A percentile compares a stretch with the other conserved stretches of the same genome.
These are phyloP conservation scores for Trachurus trachurus DNA, from an alignment of 2,797 vertebrate genomes.

Conservation along the genomic window DNA sequence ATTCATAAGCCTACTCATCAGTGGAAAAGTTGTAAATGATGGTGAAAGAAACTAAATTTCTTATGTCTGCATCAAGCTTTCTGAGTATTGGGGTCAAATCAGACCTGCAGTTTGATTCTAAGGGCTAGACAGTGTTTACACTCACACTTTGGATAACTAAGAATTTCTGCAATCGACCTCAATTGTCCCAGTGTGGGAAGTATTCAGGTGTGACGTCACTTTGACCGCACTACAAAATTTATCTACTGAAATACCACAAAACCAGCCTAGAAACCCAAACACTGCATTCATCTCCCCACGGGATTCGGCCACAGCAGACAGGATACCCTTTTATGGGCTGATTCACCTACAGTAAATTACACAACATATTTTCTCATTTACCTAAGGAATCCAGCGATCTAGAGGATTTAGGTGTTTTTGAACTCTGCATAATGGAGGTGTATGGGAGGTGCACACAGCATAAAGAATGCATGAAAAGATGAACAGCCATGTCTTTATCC, in stretches of 20 bases:
- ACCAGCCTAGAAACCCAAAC: neutral
- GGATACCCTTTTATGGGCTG: neutral
- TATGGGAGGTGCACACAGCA: too few species aligned
- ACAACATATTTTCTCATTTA: neutral
- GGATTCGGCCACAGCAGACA: neutral
- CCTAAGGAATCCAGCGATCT: neutral
- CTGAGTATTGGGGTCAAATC: neutral
- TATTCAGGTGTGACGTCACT: neutral
- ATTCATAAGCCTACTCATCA: neutral
- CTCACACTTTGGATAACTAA: neutral
- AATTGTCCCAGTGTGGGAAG: neutral
- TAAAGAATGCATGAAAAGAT: too few species aligned
- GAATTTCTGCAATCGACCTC: neutral
- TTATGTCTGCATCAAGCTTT: neutral
- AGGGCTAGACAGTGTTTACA: neutral
- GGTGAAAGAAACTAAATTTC: too few species aligned
- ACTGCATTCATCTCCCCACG: neutral
- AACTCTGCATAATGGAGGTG: too few species aligned
- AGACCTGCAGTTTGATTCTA: neutral
- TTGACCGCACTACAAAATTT: neutral
- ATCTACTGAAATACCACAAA: neutral
- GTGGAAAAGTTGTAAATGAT: neutral
- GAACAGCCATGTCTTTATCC: too few species aligned
- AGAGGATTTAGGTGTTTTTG: too few species aligned
- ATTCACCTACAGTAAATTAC: neutral